Evolutionary conservation across 1,140 invertebrate genomes (phyloP).

Genomic region (Acyrthosiphon pisum): DNA sequence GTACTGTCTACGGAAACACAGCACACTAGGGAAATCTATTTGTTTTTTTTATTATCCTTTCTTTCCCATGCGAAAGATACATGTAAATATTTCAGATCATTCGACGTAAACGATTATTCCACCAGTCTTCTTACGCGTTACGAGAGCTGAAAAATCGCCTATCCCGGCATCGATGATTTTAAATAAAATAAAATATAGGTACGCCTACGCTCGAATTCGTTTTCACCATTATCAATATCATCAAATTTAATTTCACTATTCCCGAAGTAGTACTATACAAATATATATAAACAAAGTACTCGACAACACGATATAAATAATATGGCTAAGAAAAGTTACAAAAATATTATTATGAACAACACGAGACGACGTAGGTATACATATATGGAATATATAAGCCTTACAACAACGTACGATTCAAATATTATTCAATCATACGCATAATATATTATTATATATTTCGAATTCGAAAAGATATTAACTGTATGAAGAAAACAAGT

Average conservation of each 20-base stretch:
- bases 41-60: conserved; percentile 37
- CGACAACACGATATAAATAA: background rate
- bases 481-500: background rate
- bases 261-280: background rate
- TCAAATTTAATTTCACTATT: conserved; percentile 22
- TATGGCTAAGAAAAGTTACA: background rate
- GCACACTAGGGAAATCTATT: conserved; percentile 55
- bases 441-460: background rate
- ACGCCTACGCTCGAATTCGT: background rate
- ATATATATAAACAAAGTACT: background rate
- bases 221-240: conserved; percentile 18
- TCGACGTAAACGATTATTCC: conserved; percentile 54
- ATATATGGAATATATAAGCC: background rate
- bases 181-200: conserved; percentile 26
- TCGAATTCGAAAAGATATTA: background rate
- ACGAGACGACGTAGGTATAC: background rate
- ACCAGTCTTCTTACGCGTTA: background rate
- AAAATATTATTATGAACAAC: background rate
- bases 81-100: conserved; percentile 49
- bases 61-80: background rate
- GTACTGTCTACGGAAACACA: conserved; percentile 35
- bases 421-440: background rate
- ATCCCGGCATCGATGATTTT: background rate
- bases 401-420: background rate
- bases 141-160: conserved; percentile 3